Percentiles rank a stretch among this genome's conserved stretches.
Conservation (phyloP, 2,888 invertebrate species). For the Sympetrum striolatum region DNA sequence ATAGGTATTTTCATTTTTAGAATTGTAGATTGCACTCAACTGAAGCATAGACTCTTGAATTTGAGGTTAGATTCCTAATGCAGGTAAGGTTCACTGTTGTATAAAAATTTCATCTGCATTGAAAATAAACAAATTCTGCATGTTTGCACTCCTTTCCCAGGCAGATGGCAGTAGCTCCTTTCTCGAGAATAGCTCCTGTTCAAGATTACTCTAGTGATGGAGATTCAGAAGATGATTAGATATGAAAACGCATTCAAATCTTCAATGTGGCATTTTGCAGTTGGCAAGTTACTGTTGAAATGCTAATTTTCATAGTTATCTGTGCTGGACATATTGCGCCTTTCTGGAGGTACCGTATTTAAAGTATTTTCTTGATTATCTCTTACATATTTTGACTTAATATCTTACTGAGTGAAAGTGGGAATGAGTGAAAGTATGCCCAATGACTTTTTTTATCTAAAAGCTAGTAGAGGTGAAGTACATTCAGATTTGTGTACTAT, state of each 20-base stretch:
- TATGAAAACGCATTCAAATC: slow-evolving; percentile 9
- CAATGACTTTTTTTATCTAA: slow-evolving; percentile 21
- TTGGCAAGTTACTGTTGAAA: slow-evolving; percentile 38
- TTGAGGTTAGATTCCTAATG: slow-evolving; percentile 21
- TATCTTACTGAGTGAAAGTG: slow-evolving; percentile 21
- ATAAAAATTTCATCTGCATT: slow-evolving; percentile 66
- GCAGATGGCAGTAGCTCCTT: slow-evolving; percentile 62
- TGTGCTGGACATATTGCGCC: slow-evolving; percentile 35
- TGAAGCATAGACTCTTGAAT: slow-evolving; percentile 18
- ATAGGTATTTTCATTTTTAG: slow-evolving; percentile 24
- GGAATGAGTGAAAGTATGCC: slow-evolving; percentile 32
- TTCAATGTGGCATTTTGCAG: slow-evolving; percentile 15
- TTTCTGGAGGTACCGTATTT: slow-evolving; percentile 34
- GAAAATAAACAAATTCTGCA: slow-evolving; percentile 57
- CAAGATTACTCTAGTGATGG: slow-evolving; percentile 86
- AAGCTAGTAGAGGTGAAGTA: slow-evolving; percentile 26
- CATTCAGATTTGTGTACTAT: slow-evolving; percentile 24
- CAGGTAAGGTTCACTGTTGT: not conserved
- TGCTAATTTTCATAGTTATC: slow-evolving; percentile 26
- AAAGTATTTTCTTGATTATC: slow-evolving; percentile 42
- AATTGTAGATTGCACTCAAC: slow-evolving; percentile 20
- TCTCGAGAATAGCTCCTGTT: slow-evolving; percentile 64
- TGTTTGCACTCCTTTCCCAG: slow-evolving; percentile 48
- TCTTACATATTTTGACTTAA: slow-evolving; percentile 33
- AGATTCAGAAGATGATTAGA: slow-evolving; percentile 90